Percentiles rank a stretch among this genome's conserved stretches.
These are phyloP conservation scores for Actinia equina DNA, from an alignment of 64 coral and sea anemone species.

Conservation along the genomic window DNA sequence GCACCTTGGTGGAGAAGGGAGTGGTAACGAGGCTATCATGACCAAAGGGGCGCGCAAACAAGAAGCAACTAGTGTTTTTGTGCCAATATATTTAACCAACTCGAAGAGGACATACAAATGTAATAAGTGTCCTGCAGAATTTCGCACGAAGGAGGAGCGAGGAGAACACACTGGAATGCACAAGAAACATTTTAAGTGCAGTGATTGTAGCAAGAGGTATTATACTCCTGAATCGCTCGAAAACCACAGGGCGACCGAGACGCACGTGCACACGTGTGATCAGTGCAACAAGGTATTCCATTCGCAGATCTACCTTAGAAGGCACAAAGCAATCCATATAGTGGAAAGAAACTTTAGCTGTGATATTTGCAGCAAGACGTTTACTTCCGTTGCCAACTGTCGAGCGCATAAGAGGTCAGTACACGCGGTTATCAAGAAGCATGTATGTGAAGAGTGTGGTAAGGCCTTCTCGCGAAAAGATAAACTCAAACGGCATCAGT, in stretches of 20 bases:
- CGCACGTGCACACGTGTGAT: conserved; percentile 76
- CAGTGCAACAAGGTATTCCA: conserved; percentile 84
- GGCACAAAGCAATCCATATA: conserved; percentile 71
- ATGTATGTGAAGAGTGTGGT: conserved; percentile 89
- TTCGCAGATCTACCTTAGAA: conserved; percentile 49
- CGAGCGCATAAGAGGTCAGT: conserved; percentile 77
- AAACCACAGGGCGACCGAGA: conserved; percentile 58
- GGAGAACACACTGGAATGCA: conserved; percentile 74
- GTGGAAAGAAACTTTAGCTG: conserved; percentile 67
- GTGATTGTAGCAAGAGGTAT: conserved; percentile 75
- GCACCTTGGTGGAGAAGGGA: conserved; percentile 19
- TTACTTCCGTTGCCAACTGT: conserved; percentile 66
- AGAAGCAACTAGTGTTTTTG: conserved; percentile 83
- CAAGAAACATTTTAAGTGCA: conserved; percentile 74
- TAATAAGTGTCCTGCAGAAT: conserved; percentile 71
- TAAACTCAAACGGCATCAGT: conserved; percentile 86
- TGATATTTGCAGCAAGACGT: conserved; percentile 68
- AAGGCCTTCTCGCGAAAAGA: conserved; percentile 96
- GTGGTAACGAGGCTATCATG: background rate
- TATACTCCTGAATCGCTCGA: conserved; percentile 58
- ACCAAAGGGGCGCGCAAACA: conserved; percentile 54
- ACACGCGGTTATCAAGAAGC: conserved; percentile 78
- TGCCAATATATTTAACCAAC: conserved; percentile 69
- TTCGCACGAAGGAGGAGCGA: conserved; percentile 52
- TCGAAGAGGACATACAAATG: conserved; percentile 69